phyloP scores from a whole-genome alignment of 2,113 vertebrate genomes.

The Engraulis encrasicolus region DNA sequence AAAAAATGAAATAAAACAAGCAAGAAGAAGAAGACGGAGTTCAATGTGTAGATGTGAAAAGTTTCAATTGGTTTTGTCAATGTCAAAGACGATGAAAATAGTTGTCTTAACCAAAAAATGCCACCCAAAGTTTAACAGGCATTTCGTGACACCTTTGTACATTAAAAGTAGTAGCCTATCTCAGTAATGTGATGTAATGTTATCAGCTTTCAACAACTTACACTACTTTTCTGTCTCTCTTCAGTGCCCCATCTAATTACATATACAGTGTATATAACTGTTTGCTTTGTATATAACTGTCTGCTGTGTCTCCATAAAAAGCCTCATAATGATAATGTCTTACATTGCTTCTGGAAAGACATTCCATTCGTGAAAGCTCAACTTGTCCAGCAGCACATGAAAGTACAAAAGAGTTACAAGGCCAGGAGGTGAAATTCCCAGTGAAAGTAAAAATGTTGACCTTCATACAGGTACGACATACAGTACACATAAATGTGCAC shows the following conservation, averaged over 20 bases:
- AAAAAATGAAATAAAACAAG: background rate
- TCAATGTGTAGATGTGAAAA: conserved; percentile 9
- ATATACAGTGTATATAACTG: no score
- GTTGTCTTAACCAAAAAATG: background rate
- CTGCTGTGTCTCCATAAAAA: no score
- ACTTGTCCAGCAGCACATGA: background rate
- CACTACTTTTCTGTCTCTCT: no score
- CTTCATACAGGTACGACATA: background rate
- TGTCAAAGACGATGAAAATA: background rate
- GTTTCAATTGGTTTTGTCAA: conserved; percentile 26
- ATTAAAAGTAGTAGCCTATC: conserved; percentile 47
- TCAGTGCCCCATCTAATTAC: no score
- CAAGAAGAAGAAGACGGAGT: background rate
- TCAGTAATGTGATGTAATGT: conserved; percentile 35
- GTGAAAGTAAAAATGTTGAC: background rate
- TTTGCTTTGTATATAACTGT: no score
- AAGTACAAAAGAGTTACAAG: background rate
- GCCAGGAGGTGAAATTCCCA: background rate
- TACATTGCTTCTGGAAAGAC: background rate
- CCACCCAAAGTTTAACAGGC: background rate
- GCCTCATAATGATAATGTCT: background rate
- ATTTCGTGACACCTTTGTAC: background rate
- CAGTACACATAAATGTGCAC: no score
- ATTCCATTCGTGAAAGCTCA: background rate
- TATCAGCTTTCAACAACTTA: conserved; percentile 46